Evolutionary conservation across 1,140 invertebrate species (phyloP), one percentile per base, ranked within the genome.

Genomic region (Tribolium castaneum): DNA sequence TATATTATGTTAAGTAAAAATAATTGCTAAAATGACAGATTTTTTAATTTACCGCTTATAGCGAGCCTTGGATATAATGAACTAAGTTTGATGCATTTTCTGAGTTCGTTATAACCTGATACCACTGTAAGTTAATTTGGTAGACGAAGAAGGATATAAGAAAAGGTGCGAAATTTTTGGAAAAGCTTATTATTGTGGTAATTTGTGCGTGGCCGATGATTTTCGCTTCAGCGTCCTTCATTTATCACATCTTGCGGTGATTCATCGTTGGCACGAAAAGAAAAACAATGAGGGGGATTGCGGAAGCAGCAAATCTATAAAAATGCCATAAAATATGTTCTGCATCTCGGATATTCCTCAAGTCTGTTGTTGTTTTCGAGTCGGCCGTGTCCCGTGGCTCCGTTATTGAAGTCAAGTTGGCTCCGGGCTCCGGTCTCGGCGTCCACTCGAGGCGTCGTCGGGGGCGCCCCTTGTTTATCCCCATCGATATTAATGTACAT

Each of bases 401-500:
- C 34, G 59, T 66, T 66, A 66, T 66, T 66, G 70, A 54, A 73
- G 70, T 51, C 13, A 34, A 14, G 50, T 16, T 49, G 76, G 45
- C 76, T 78, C 76, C 76, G 76, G 73, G 73, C 72, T 71, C 76
- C 50, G 50, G 66, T 77, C 75, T 77, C 74, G 78, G 77, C 12
- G 70, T 72, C 77, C 77, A 78, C 70, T 78, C 77, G 4, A 66
- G 52, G 45, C 72, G 54, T 62, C 77, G 35, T 13, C 62, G 22
- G 56, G 73, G 45, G 77, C 71, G 72, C 73, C 54, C 79, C 79
- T 75, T 80, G 76, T 78, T 80, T 80, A 80, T 62, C 79, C 49
- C 66, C 50, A 72, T 78, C 75, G 75, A 80, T 80, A 80, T 80
- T 80, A 80, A 80, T 80, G 54, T 75, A 73, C 71, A 73, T 73